A percentile compares a stretch with the other conserved stretches of the same genome.
Evolutionary conservation across 2,797 vertebrate species (phyloP).

Genomic region (Crocodylus rhombifer): DNA sequence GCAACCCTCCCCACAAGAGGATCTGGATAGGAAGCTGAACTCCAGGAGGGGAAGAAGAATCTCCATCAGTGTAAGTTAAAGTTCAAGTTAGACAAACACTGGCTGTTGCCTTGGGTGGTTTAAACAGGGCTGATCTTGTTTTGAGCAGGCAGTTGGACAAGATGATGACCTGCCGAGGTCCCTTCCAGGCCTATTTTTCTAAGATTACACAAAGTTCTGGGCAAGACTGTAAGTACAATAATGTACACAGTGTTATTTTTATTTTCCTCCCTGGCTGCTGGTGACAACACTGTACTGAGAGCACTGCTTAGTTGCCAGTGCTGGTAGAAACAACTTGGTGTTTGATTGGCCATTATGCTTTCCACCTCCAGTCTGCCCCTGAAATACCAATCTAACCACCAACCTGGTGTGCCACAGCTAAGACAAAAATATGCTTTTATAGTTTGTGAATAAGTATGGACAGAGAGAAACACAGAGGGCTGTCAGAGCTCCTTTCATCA

Average conservation of each 20-base stretch:
- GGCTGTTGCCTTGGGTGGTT: no score
- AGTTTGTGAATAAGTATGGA: conserved; percentile 54
- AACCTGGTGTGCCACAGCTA: conserved; percentile 6
- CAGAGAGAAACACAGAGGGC: conserved; percentile 38
- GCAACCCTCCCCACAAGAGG: fast-evolving
- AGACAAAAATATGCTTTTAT: conserved; percentile 40
- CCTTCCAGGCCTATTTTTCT: no score
- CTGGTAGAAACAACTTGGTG: neutral
- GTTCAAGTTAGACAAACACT: no score
- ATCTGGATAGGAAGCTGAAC: neutral
- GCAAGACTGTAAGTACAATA: neutral
- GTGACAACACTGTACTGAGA: neutral
- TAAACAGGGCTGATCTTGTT: no score
- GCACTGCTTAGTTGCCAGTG: neutral
- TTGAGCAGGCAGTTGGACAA: no score
- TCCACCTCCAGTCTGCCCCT: conserved; percentile 43
- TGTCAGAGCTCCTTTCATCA: neutral
- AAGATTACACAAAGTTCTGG: neutral
- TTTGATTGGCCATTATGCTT: conserved; percentile 18
- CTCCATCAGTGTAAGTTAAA: no score
- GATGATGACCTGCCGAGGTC: no score
- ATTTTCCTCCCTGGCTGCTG: neutral
- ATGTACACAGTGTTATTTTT: neutral
- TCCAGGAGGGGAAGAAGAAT: neutral
- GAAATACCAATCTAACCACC: conserved; percentile 51